A percentile compares a stretch with the other conserved stretches of the same genome.
Evolutionary conservation across 2,113 vertebrate species (phyloP).

Genomic region (Suricata suricatta): DNA sequence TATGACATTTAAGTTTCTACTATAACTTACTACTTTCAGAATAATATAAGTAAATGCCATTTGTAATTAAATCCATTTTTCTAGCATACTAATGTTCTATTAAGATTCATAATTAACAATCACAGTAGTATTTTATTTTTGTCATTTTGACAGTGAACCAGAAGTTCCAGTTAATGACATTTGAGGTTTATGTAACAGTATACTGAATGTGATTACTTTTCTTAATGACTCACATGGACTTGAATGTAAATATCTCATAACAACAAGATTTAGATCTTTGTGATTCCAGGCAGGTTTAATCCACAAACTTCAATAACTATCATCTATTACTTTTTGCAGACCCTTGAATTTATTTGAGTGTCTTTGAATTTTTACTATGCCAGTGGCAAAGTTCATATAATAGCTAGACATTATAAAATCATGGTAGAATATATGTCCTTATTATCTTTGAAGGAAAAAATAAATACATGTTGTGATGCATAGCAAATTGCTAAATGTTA

Average conservation of each 20-base stretch:
- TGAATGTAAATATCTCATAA: slow-evolving; percentile 64
- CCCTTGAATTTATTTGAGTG: slow-evolving; percentile 19
- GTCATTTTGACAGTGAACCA: slow-evolving; percentile 35
- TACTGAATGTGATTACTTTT: slow-evolving; percentile 43
- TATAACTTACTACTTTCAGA: slow-evolving; percentile 15
- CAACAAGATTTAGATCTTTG: background rate
- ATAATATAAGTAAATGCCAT: background rate
- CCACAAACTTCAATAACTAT: background rate
- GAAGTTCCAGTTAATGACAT: background rate
- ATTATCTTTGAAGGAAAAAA: background rate
- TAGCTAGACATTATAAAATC: background rate
- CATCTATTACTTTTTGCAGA: background rate
- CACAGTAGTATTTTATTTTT: slow-evolving; percentile 19
- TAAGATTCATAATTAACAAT: slow-evolving; percentile 19
- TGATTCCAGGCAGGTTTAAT: slow-evolving; percentile 36
- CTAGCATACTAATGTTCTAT: background rate
- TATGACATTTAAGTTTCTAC: background rate
- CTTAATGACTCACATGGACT: slow-evolving; percentile 46
- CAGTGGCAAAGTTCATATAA: slow-evolving; percentile 59
- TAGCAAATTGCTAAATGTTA: background rate
- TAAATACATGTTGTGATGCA: background rate
- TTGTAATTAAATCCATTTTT: slow-evolving; percentile 48
- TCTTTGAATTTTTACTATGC: slow-evolving; percentile 38
- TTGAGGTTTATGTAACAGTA: slow-evolving; percentile 51
- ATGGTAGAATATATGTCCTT: background rate